Evolutionary conservation across 2,888 invertebrate species (phyloP).

Genomic region (Clepsis dumicolana): DNA sequence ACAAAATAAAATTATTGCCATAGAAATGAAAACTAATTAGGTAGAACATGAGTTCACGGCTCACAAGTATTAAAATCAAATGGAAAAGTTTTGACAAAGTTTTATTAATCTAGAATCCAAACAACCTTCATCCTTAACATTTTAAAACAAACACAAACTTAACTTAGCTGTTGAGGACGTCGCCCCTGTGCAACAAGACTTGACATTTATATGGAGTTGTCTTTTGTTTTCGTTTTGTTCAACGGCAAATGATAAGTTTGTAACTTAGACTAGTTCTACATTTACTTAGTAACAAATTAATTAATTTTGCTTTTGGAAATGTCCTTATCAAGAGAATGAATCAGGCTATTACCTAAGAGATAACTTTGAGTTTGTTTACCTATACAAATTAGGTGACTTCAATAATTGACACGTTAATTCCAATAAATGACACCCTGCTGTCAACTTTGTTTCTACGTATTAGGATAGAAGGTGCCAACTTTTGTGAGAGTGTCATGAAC

Average conservation of each 20-base stretch:
- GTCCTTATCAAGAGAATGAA: constrained; percentile 4
- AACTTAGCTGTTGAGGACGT: not conserved
- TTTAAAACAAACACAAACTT: constrained; percentile 5
- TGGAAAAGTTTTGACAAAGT: constrained; percentile 16
- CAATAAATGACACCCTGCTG: no score
- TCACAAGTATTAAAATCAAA: constrained; percentile 5
- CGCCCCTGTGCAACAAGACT: not conserved
- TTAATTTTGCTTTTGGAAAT: constrained; percentile 30
- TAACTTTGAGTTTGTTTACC: not conserved
- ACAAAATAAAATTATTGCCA: not conserved
- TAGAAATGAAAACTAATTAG: not conserved
- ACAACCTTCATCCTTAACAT: constrained; percentile 34
- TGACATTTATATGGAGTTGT: not conserved
- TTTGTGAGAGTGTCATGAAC: no score
- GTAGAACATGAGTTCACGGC: not conserved
- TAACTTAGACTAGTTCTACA: constrained; percentile 24
- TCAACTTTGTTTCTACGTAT: no score
- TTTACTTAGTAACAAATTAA: not conserved
- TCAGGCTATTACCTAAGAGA: constrained; percentile 1
- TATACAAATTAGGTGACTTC: not conserved
- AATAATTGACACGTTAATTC: no score
- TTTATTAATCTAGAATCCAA: constrained; percentile 18
- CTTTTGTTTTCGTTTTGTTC: not conserved
- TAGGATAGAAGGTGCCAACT: no score
- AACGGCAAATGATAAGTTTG: constrained; percentile 3